Evolutionary conservation across 1,140 invertebrate genomes (phyloP).

Genomic region (Pachypeltis micranthus): DNA sequence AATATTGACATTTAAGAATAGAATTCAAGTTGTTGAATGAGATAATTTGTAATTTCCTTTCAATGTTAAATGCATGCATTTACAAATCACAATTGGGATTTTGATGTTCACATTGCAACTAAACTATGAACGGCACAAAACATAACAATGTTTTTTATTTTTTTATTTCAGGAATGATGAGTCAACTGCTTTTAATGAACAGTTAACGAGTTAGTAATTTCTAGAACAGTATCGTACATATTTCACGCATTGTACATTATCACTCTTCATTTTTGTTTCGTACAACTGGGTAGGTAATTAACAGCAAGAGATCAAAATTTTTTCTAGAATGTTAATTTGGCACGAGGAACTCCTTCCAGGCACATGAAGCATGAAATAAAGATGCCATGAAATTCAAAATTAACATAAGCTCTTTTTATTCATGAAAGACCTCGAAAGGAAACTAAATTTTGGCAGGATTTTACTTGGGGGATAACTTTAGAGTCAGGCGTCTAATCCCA

Average conservation of each 20-base stretch:
- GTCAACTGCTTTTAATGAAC: not conserved
- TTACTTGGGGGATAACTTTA: not conserved
- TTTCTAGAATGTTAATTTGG: slow-evolving; percentile 4
- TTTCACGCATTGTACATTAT: slow-evolving; percentile 1
- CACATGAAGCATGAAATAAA: not conserved
- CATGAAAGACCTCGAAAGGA: not conserved
- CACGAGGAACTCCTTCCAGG: not conserved
- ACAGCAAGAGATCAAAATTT: slow-evolving; percentile 1
- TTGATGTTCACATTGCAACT: slow-evolving; percentile 1
- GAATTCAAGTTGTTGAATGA: not conserved
- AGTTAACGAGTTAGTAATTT: not conserved
- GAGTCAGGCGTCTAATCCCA: too few species aligned
- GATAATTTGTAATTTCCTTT: not conserved
- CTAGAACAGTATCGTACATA: not conserved
- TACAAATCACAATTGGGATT: slow-evolving; percentile 3
- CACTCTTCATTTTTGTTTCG: too few species aligned
- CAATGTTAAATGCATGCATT: slow-evolving; percentile 6
- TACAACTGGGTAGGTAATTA: slow-evolving; percentile 2
- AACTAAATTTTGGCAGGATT: not conserved
- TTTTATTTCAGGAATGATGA: not conserved
- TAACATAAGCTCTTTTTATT: not conserved
- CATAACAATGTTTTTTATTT: not conserved
- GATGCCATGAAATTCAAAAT: not conserved
- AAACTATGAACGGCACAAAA: not conserved
- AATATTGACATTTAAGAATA: not conserved